phyloP scores from a whole-genome alignment of 2,113 vertebrate species.

The Phylloscopus trochilus region DNA sequence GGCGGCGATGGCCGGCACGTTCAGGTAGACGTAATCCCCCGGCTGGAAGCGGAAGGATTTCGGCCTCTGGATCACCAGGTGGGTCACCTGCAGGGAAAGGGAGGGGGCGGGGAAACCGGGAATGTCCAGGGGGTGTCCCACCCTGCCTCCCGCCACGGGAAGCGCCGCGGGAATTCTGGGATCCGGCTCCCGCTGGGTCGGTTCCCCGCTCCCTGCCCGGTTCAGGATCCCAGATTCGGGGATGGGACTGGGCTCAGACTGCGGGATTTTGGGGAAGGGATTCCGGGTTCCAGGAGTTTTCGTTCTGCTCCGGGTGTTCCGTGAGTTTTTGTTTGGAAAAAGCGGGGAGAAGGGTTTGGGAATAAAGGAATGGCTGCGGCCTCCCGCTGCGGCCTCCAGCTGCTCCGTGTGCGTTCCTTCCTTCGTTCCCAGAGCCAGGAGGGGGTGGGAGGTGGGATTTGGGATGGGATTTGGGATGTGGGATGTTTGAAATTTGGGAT shows the following conservation, averaged over 20 bases:
- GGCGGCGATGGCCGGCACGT: conserved; percentile 84
- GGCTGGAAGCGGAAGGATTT: conserved; percentile 85
- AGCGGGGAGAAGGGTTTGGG: rapidly evolving
- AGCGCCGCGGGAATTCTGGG: rapidly evolving
- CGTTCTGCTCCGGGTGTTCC: rapidly evolving
- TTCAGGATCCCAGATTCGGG: too few species aligned
- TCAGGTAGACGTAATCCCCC: conserved; percentile 90
- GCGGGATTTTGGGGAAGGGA: neutral
- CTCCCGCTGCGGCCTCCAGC: rapidly evolving
- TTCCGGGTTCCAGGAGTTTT: neutral
- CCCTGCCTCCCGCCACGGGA: rapidly evolving
- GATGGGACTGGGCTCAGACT: rapidly evolving
- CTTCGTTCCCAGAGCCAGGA: rapidly evolving
- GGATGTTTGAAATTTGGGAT: neutral
- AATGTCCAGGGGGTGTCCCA: rapidly evolving
- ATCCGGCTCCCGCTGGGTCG: rapidly evolving
- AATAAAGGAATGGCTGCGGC: neutral
- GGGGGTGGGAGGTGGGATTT: neutral
- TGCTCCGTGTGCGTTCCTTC: rapidly evolving
- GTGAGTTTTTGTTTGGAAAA: neutral
- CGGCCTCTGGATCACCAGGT: conserved; percentile 84
- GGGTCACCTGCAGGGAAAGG: conserved; percentile 80
- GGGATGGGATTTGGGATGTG: neutral
- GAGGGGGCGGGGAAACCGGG: neutral
- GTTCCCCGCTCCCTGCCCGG: rapidly evolving